Conservation (phyloP, 2,888 invertebrate genomes). For the Drosophila pseudotakahashii region DNA sequence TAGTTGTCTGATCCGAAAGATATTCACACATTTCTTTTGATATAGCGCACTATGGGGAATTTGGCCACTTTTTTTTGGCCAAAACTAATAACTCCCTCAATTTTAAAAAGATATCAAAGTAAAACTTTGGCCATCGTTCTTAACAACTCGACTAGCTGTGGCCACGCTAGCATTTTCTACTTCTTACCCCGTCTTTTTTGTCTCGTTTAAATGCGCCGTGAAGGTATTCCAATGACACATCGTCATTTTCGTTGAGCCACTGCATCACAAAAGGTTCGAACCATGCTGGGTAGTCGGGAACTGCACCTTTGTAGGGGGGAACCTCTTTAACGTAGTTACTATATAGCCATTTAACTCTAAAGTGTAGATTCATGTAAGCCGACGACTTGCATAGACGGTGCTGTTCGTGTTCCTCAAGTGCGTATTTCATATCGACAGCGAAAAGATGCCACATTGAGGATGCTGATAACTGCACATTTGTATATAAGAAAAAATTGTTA, state of each 20-base stretch:
- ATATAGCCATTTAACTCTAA: constrained; percentile 99
- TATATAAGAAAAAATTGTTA: neutral
- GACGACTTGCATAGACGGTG: constrained; percentile 98
- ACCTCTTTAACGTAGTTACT: constrained; percentile 99
- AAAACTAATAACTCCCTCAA: too few relatives aligned
- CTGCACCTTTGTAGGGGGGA: constrained; percentile 97
- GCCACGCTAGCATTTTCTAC: too few relatives aligned
- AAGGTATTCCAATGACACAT: constrained; percentile 98
- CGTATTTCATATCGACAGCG: constrained; percentile 98
- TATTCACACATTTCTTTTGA: too few relatives aligned
- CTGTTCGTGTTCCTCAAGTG: constrained; percentile 98
- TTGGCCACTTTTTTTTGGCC: too few relatives aligned
- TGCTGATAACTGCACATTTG: constrained; percentile 92
- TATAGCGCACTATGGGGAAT: too few relatives aligned
- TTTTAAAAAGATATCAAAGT: too few relatives aligned
- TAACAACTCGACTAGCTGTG: too few relatives aligned
- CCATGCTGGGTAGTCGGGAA: constrained; percentile 99
- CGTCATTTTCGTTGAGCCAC: constrained; percentile 99
- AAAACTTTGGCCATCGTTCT: too few relatives aligned
- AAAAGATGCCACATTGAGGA: constrained; percentile 99
- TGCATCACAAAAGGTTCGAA: constrained; percentile 99
- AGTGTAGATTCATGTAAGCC: constrained; percentile 99
- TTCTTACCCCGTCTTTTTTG: constrained; percentile 94
- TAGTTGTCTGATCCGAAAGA: too few relatives aligned
- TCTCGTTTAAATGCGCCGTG: constrained; percentile 99